phyloP scores from a whole-genome alignment of 2,797 vertebrate genomes.

The Taenioides sp. region DNA sequence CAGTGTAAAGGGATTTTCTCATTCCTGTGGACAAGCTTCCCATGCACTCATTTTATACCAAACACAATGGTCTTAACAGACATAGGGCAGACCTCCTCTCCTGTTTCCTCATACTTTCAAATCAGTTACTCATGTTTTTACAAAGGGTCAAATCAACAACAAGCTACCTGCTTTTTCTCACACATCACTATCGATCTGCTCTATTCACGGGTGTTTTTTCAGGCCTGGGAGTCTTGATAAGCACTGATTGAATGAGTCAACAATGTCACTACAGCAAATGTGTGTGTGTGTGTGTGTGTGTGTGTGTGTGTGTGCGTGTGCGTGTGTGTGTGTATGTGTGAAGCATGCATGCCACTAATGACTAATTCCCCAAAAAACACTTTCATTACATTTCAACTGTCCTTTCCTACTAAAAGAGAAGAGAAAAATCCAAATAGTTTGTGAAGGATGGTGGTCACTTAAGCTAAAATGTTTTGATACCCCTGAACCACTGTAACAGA shows the following conservation, averaged over 20 bases:
- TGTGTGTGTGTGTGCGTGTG: not conserved
- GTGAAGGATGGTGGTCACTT: not conserved
- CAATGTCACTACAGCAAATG: constrained; percentile 46
- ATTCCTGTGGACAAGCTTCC: constrained; percentile 58
- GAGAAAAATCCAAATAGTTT: not conserved
- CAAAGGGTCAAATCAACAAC: constrained; percentile 21
- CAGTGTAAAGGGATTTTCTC: constrained; percentile 29
- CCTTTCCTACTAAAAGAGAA: not conserved
- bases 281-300: constrained; percentile 22
- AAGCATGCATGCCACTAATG: constrained; percentile 11
- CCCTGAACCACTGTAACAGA: not conserved
- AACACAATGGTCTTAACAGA: constrained; percentile 63
- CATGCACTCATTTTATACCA: constrained; percentile 23
- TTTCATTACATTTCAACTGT: not conserved
- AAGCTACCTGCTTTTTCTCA: constrained; percentile 58
- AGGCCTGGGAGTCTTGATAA: constrained; percentile 61
- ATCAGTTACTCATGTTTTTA: constrained; percentile 10
- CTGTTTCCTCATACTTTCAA: not conserved
- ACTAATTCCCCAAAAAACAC: not conserved
- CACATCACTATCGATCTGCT: constrained; percentile 58
- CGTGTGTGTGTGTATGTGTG: constrained; percentile 20
- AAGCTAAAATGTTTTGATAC: not conserved
- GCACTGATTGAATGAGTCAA: constrained; percentile 56
- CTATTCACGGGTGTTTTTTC: constrained; percentile 41
- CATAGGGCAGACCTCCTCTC: constrained; percentile 46